These are phyloP conservation scores for Gymnothorax reevesii DNA, from an alignment of 2,797 vertebrate genomes.

Conservation along the genomic window DNA sequence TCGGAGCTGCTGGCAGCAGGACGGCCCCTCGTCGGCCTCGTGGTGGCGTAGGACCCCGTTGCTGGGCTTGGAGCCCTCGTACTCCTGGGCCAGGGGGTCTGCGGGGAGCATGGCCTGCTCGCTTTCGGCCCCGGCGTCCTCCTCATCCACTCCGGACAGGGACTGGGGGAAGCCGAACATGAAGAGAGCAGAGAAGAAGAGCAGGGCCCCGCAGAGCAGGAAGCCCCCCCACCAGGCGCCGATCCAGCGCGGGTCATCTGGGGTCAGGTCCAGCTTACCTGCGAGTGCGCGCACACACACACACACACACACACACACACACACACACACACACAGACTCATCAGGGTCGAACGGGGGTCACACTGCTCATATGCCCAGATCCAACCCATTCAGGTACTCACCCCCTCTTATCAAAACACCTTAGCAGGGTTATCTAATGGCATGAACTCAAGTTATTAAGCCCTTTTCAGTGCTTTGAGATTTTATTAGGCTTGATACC, in stretches of 20 bases:
- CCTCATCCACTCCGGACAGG: slow-evolving; percentile 64
- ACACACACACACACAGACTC: background rate
- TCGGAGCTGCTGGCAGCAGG: slow-evolving; percentile 95
- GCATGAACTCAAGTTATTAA: background rate
- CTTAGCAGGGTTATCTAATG: background rate
- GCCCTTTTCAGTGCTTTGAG: background rate
- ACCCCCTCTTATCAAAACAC: background rate
- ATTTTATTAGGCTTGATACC: background rate
- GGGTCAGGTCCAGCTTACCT: slow-evolving; percentile 88
- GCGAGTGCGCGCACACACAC: slow-evolving; percentile 35
- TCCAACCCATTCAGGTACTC: background rate
- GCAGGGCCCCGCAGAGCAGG: slow-evolving; percentile 96
- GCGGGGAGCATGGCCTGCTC: slow-evolving; percentile 92
- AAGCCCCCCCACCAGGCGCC: slow-evolving; percentile 99
- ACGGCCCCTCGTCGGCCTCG: slow-evolving; percentile 74
- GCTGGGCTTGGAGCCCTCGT: slow-evolving; percentile 83
- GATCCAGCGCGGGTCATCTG: slow-evolving; percentile 96
- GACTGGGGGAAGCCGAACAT: slow-evolving; percentile 99
- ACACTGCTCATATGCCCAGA: background rate
- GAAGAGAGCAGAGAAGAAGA: slow-evolving; percentile 91
- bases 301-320: too few relatives aligned
- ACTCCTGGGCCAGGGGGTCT: slow-evolving; percentile 66
- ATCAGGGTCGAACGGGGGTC: background rate
- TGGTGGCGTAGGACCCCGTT: slow-evolving; percentile 79
- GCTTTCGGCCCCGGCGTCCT: slow-evolving; percentile 75